A percentile compares a stretch with the other conserved stretches of the same genome.
Conservation (phyloP, 1,140 invertebrate genomes). For the Aphaenogaster ashmeadi region DNA sequence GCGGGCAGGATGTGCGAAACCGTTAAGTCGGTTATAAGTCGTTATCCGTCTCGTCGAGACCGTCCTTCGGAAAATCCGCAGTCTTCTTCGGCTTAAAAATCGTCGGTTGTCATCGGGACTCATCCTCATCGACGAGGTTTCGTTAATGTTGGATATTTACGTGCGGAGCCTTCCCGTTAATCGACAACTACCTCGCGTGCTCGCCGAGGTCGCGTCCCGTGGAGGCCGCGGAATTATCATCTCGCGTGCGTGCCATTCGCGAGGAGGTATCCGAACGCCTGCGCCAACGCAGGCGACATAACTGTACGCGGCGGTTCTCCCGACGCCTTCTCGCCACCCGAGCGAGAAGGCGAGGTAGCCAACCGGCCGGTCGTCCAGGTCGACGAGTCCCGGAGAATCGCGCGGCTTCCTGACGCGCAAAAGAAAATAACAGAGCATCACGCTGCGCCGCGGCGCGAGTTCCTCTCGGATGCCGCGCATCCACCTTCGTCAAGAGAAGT, state of each 20-base stretch:
- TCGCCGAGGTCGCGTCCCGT: conserved; percentile 32
- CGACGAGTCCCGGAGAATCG: conserved; percentile 1
- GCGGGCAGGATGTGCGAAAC: not conserved
- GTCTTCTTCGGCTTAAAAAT: not conserved
- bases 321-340: not conserved
- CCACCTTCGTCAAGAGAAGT: conserved; percentile 4
- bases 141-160: conserved; percentile 47
- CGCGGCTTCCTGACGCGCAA: conserved; percentile 44
- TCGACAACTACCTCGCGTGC: conserved; percentile 37
- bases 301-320: conserved; percentile 61
- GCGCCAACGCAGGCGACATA: conserved; percentile 56
- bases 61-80: conserved; percentile 6
- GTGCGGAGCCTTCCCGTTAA: conserved; percentile 29
- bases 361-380: not conserved
- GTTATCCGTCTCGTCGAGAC: not conserved
- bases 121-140: conserved; percentile 8
- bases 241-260: conserved; percentile 40
- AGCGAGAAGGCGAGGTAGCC: conserved; percentile 24
- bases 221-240: conserved; percentile 9
- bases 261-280: not conserved
- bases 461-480: not conserved
- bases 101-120: conserved; percentile 8
- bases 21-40: not conserved
- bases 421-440: conserved; percentile 69
- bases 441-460: conserved; percentile 35